A percentile compares a stretch with the other conserved stretches of the same genome.
phyloP scores from a whole-genome alignment of 2,888 invertebrate genomes.

The Nomada hirtipes region DNA sequence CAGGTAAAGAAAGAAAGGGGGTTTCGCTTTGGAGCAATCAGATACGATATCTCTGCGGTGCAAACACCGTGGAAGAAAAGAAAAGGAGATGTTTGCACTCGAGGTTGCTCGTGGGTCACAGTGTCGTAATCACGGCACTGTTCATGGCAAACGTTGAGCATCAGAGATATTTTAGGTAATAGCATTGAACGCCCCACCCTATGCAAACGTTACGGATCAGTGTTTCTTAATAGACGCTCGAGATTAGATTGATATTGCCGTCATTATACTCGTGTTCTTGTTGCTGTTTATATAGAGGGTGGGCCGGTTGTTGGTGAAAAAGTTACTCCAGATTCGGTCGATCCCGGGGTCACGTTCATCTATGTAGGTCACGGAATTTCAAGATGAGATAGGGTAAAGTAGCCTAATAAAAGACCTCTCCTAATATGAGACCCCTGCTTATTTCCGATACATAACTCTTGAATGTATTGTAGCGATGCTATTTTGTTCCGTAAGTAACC shows the following conservation, averaged over 20 bases:
- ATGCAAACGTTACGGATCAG: conserved; percentile 41
- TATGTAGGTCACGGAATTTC: conserved; percentile 6
- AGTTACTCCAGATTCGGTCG: not conserved
- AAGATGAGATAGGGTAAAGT: not conserved
- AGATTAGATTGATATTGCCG: conserved; percentile 9
- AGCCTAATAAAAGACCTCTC: too few relatives aligned
- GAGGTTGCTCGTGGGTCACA: conserved; percentile 1
- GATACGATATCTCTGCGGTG: not conserved
- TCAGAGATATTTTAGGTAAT: conserved; percentile 21
- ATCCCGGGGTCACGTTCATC: not conserved
- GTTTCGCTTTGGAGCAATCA: not conserved
- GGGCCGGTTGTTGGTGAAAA: not conserved
- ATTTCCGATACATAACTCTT: too few relatives aligned
- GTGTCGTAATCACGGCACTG: not conserved
- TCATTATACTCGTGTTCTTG: conserved; percentile 1
- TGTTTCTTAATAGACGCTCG: conserved; percentile 46
- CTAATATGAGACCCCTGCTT: too few relatives aligned
- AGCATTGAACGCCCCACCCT: conserved; percentile 33
- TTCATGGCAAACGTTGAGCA: not conserved
- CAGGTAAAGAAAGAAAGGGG: not conserved
- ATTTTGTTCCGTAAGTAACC: too few relatives aligned
- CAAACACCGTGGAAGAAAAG: not conserved
- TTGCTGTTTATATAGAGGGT: not conserved
- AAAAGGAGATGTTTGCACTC: not conserved
- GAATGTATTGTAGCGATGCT: too few relatives aligned